Conservation (phyloP, 2,113 vertebrate genomes). For the Nyctereutes procyonoides region DNA sequence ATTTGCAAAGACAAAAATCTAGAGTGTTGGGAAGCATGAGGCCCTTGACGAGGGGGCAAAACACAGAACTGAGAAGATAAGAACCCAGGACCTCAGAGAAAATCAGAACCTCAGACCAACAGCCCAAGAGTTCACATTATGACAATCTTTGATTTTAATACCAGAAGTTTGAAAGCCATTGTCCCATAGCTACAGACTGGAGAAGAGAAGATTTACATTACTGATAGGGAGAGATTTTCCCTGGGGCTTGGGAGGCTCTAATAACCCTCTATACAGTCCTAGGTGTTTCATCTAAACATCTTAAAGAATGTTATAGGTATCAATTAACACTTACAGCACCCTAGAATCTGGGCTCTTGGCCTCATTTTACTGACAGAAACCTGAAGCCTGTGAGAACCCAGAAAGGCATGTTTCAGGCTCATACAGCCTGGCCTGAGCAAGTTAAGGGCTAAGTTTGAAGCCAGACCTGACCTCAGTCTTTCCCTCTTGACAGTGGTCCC, state of each 20-base stretch:
- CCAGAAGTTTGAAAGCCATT: neutral
- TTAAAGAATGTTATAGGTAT: constrained; percentile 41
- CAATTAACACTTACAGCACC: constrained; percentile 31
- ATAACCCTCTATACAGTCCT: constrained; percentile 12
- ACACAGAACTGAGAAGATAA: constrained; percentile 22
- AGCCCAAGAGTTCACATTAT: constrained; percentile 11
- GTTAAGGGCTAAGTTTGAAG: neutral
- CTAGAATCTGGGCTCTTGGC: neutral
- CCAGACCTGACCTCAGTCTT: constrained; percentile 9
- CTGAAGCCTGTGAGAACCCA: neutral
- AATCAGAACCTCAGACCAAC: neutral
- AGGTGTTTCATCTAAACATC: constrained; percentile 54
- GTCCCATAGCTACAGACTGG: neutral
- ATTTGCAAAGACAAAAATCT: constrained; percentile 56
- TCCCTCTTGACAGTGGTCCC: neutral
- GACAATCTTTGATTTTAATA: constrained; percentile 39
- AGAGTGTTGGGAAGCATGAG: neutral
- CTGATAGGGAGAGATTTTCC: neutral
- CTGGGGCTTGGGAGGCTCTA: constrained; percentile 40
- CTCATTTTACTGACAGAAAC: constrained; percentile 54
- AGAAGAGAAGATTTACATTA: neutral
- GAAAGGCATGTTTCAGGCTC: constrained; percentile 20
- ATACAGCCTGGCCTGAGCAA: neutral
- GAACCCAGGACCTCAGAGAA: neutral
- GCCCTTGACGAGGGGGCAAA: neutral